Evolutionary conservation across 2,113 vertebrate species (phyloP), one percentile per base, ranked within the genome.

Genomic region (Emberiza fucata): DNA sequence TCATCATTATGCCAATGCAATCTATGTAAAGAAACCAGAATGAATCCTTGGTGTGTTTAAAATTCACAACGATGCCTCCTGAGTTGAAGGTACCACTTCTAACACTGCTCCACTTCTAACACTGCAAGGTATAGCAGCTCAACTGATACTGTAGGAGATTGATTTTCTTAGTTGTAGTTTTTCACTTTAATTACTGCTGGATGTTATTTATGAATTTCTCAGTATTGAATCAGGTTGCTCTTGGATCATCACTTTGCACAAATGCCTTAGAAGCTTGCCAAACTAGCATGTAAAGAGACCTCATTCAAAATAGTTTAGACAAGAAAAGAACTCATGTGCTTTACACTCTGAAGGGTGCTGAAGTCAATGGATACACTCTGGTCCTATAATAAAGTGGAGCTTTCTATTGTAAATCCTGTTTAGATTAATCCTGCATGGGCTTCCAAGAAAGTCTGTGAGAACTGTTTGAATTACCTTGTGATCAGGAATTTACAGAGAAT

Each of bases 201-300:
- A 79, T 63, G 33, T 61, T 93, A 65, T 69, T 94, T 86, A 79
- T 69, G 3, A 86, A 84, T 90, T 91, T 96, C 61, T 95, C 47
- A 83, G 64, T 82, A 65, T 72, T 84, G 47, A 82, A 95, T 86
- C 85, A 91, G 91, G 84, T 95, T 91, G 87, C 68, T 95, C 70
- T 88, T 92, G 64, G 61, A 92, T 92, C 83, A 93, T 86, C 85
- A 94, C 93, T 71, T 97, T 84, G 83, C 95, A 97, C 94, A 94
- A 94, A 97, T 97, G 97, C 96, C 95, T 97, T 96, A 96, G 94
- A 96, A 92, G 94, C 93, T 96, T 96, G 94, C 94, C 94, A 88
- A 90, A 93, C 88, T 97, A 97, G 94, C 94, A 80, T 75, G 75
- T 75, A 69, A 88, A 90, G 77, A 90, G 53, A 96, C 75, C 76